Percentiles rank a stretch among this genome's conserved stretches.
Evolutionary conservation across 2,888 invertebrate species (phyloP).

Genomic region (Pedicia rivosa): DNA sequence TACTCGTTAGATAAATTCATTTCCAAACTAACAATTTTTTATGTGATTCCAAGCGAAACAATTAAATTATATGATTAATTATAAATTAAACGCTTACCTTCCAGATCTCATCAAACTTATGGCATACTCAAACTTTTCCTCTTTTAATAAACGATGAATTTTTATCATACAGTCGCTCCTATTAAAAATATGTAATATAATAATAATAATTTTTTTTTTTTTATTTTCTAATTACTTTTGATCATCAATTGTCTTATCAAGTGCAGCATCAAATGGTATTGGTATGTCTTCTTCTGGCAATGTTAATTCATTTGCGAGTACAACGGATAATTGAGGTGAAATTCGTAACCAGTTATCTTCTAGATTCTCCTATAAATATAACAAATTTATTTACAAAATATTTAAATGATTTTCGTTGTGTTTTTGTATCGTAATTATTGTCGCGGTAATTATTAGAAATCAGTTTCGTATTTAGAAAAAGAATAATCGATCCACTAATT

Average conservation of each 20-base stretch:
- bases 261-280: constrained; percentile 73
- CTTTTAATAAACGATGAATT: constrained; percentile 61
- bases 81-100: constrained; percentile 32
- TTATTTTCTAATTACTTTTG: constrained; percentile 50
- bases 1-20: no score
- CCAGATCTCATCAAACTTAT: constrained; percentile 69
- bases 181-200: constrained; percentile 21
- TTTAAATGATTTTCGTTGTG: no score
- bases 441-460: no score
- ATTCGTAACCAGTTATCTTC: constrained; percentile 49
- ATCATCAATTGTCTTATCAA: constrained; percentile 69
- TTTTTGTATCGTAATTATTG: no score
- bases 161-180: constrained; percentile 78
- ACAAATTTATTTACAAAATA: no score
- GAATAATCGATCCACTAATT: no score
- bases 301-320: constrained; percentile 34
- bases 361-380: constrained; percentile 21
- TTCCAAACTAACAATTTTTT: no score
- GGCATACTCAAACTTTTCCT: constrained; percentile 56
- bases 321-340: constrained; percentile 41
- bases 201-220: constrained; percentile 8
- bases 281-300: constrained; percentile 35
- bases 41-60: no score
- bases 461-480: no score
- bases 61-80: no score